Evolutionary conservation across 2,113 vertebrate species (phyloP).

Genomic region (Herpailurus yagouaroundi): DNA sequence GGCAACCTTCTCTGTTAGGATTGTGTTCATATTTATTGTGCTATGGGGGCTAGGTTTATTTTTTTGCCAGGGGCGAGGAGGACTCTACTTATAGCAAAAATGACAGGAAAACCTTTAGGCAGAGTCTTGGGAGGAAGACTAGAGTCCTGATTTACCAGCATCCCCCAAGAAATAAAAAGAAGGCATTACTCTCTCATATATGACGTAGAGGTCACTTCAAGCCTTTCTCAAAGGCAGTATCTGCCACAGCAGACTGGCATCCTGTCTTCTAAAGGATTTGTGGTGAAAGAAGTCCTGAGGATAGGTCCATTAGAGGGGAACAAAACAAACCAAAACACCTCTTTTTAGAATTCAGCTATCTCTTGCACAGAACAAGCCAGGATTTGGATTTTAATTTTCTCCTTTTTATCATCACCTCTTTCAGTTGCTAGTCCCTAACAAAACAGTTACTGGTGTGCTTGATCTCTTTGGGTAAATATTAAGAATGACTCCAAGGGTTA

Average conservation of each 20-base stretch:
- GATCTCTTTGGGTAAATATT: not conserved
- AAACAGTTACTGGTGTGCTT: not conserved
- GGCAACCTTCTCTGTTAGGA: not conserved
- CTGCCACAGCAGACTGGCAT: not conserved
- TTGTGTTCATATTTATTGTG: not conserved
- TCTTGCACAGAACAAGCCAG: not conserved
- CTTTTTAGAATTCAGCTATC: not conserved
- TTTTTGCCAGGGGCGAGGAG: fast-evolving
- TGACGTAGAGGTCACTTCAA: not conserved
- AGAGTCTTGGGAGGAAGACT: not conserved
- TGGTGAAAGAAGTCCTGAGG: not conserved
- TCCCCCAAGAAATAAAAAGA: not conserved
- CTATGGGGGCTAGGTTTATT: not conserved
- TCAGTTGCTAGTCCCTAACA: not conserved
- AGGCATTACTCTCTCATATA: not conserved
- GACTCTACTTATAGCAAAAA: not conserved
- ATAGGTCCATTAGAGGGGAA: not conserved
- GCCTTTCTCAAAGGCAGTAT: not conserved
- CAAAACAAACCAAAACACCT: not conserved
- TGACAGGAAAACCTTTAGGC: not conserved
- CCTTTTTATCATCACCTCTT: not conserved
- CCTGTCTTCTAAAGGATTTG: not conserved
- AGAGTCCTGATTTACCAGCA: not conserved
- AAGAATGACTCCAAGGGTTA: not conserved
- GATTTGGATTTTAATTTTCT: not conserved